Evolutionary conservation across 2,888 invertebrate genomes (phyloP), one percentile per base, ranked within the genome.

Genomic region (Blastobasis lacticolella): DNA sequence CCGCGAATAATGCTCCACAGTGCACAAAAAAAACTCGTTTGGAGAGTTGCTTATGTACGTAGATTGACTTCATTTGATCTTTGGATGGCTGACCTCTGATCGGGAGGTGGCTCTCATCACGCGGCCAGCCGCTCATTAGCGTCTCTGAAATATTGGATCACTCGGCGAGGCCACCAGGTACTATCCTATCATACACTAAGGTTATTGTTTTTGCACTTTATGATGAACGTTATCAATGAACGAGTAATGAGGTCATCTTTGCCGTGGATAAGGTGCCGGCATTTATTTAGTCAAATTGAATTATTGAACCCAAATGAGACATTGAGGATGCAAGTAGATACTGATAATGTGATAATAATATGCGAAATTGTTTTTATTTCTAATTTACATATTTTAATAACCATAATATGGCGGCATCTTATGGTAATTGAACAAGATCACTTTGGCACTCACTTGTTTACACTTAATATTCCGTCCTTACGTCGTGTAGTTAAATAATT

Each of bases 101-200:
- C 53, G 46, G 54, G 46, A 51, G 51, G 48, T 54, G 53, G 57
- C 57, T 52, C 54, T 59, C 55, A 59, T 61, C 60, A 59, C 54
- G 59, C 49, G 54, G 49, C 49, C 48, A 52, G 49, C 49, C 55
- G 53, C 42, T n/a, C 9, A 63, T 63, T 64, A 64, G 54, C 64
- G 58, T 52, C 57, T 59, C 54, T 54, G 56, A 60, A 60, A 61
- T 60, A 57, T 63, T 59, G 58, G 56, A 57, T 54, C 57, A 61
- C 61, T 59, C 48, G 43, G 51, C 63, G 58, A 65, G 64, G 65
- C 49, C 59, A 47, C 37, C 51, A 51, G 52, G 51, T 54, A 48
- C 48, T 49, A 9, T n/a, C 38, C n/a, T n/a, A 46, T 49, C 23
- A 38, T 40, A 45, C 43, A 8, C 23, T 37, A 37, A 5, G 45